Percentiles rank a stretch among this genome's conserved stretches.
Conservation (phyloP, 1,140 invertebrate genomes). For the Hirudo medicinalis region DNA sequence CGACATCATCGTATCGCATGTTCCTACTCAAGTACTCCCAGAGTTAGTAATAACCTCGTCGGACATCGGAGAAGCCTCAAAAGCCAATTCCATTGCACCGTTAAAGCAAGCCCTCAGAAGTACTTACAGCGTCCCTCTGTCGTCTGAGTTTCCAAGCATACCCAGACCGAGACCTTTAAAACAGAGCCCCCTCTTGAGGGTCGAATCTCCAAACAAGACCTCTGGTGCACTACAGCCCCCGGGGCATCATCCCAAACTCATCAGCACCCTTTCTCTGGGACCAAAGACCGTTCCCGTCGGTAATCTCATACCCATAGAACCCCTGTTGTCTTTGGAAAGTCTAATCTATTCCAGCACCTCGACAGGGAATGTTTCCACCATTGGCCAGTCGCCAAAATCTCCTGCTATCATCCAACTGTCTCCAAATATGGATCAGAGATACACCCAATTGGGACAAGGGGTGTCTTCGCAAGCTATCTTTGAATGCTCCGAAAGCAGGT, state of each 20-base stretch:
- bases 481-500: too few species aligned
- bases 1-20: background rate
- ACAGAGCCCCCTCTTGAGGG: background rate
- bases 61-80: too few species aligned
- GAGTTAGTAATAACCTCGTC: background rate
- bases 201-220: background rate
- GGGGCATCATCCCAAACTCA: background rate
- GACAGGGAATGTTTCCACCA: too few species aligned
- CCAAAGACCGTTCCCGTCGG: background rate
- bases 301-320: slow-evolving; percentile 3
- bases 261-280: background rate
- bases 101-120: background rate
- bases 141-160: background rate
- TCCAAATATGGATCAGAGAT: too few species aligned
- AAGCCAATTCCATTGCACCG: too few species aligned
- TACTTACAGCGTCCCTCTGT: background rate
- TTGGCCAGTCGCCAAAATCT: too few species aligned
- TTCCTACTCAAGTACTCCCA: background rate
- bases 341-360: background rate
- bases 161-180: slow-evolving; percentile 8
- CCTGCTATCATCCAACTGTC: too few species aligned
- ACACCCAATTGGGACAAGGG: too few species aligned
- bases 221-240: background rate
- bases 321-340: background rate
- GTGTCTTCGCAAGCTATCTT: too few species aligned